phyloP scores from a whole-genome alignment of 2,797 vertebrate genomes.

The Neoniphon sammara region DNA sequence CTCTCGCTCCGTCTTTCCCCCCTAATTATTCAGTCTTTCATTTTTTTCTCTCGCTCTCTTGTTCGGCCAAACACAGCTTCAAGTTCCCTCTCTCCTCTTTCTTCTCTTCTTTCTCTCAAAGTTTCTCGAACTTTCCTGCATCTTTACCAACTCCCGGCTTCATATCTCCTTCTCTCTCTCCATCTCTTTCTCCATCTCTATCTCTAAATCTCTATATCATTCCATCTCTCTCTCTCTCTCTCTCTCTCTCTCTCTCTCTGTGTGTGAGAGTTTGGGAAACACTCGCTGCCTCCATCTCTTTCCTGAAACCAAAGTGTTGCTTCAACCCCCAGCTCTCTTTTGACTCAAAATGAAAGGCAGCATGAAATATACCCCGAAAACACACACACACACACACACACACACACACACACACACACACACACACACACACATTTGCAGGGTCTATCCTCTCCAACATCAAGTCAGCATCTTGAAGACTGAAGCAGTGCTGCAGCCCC shows the following conservation, averaged over 20 bases:
- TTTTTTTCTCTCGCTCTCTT: constrained; percentile 1
- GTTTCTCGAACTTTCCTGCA: neutral
- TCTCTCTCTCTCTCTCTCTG: constrained; percentile 33
- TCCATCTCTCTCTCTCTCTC: neutral
- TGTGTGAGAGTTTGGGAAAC: constrained; percentile 60
- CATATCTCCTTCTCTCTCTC: neutral
- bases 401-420: constrained; percentile 14
- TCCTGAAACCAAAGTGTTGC: constrained; percentile 62
- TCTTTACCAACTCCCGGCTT: too few species aligned
- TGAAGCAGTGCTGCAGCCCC: constrained; percentile 22
- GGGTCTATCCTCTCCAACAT: constrained; percentile 34
- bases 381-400: constrained; percentile 27
- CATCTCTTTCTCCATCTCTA: constrained; percentile 12
- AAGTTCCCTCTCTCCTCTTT: neutral
- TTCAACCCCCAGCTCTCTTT: constrained; percentile 58
- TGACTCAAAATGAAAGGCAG: constrained; percentile 71
- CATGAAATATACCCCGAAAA: constrained; percentile 57
- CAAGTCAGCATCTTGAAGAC: too few species aligned
- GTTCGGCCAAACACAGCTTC: neutral
- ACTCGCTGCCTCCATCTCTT: constrained; percentile 48
- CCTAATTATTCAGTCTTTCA: too few species aligned
- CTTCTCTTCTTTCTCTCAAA: constrained; percentile 15
- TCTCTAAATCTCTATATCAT: constrained; percentile 17
- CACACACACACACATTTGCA: constrained; percentile 15
- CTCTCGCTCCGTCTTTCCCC: too few species aligned